Conservation (phyloP, 2,113 vertebrate species). For the Bos indicus region DNA sequence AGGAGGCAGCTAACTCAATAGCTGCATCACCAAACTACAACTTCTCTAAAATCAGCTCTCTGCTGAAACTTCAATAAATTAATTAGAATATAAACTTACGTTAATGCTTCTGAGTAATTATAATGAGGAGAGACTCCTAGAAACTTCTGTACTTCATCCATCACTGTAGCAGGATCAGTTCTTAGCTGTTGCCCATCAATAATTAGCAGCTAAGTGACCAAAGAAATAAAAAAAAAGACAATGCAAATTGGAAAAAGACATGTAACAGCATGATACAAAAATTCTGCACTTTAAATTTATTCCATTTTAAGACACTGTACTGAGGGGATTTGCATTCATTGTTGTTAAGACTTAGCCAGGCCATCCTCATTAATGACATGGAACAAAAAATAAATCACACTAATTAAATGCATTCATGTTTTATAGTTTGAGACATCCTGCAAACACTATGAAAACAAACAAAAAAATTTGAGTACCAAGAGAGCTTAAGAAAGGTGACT, state of each 20-base stretch:
- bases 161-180: slow-evolving; percentile 91
- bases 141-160: slow-evolving; percentile 98
- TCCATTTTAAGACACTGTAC: background rate
- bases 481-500: slow-evolving; percentile 19
- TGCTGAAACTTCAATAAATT: background rate
- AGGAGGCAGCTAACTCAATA: background rate
- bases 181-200: slow-evolving; percentile 97
- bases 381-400: background rate
- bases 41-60: background rate
- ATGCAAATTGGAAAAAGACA: slow-evolving; percentile 29
- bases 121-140: slow-evolving; percentile 94
- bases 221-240: slow-evolving; percentile 42
- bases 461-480: background rate
- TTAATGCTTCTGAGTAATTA: slow-evolving; percentile 96
- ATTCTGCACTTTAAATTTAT: slow-evolving; percentile 8
- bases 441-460: background rate
- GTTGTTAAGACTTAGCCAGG: slow-evolving; percentile 23
- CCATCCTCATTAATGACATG: slow-evolving; percentile 43
- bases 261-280: slow-evolving; percentile 5
- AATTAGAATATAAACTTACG: slow-evolving; percentile 85
- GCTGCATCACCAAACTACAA: background rate
- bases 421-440: slow-evolving; percentile 16
- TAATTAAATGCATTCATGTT: background rate
- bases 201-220: slow-evolving; percentile 88
- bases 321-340: background rate